These are phyloP conservation scores for Pseudonaja textilis DNA, from an alignment of 2,113 vertebrate species.

Conservation along the genomic window DNA sequence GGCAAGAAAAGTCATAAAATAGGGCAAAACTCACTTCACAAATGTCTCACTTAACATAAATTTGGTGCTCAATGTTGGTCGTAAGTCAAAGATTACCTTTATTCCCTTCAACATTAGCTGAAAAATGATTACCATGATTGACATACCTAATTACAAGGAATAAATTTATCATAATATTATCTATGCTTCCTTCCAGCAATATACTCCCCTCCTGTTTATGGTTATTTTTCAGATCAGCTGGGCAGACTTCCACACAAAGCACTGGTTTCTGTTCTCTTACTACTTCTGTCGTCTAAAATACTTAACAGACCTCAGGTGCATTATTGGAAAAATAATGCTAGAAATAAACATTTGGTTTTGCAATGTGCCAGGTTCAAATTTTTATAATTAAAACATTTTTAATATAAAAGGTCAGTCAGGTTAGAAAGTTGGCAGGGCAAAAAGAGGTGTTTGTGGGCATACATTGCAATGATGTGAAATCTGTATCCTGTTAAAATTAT, in stretches of 20 bases:
- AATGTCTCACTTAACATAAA: background rate
- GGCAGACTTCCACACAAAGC: background rate
- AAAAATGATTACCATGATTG: background rate
- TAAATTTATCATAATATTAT: background rate
- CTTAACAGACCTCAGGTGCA: background rate
- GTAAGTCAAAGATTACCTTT: background rate
- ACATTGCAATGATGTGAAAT: background rate
- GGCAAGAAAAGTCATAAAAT: background rate
- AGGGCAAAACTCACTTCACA: background rate
- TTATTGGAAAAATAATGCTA: background rate
- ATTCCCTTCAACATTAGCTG: slow-evolving; percentile 9
- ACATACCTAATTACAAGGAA: background rate
- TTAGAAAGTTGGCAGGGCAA: background rate
- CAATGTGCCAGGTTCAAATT: background rate
- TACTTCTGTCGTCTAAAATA: background rate
- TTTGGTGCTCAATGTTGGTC: background rate
- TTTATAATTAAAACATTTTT: background rate
- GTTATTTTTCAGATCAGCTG: background rate
- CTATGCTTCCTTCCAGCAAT: background rate
- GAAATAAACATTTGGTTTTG: background rate
- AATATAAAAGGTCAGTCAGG: background rate
- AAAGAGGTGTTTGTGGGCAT: background rate
- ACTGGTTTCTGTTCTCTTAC: background rate
- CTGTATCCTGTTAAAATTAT: background rate
- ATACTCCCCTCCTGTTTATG: background rate